Conservation (phyloP, 2,113 vertebrate genomes). For the Lasiurus borealis region DNA sequence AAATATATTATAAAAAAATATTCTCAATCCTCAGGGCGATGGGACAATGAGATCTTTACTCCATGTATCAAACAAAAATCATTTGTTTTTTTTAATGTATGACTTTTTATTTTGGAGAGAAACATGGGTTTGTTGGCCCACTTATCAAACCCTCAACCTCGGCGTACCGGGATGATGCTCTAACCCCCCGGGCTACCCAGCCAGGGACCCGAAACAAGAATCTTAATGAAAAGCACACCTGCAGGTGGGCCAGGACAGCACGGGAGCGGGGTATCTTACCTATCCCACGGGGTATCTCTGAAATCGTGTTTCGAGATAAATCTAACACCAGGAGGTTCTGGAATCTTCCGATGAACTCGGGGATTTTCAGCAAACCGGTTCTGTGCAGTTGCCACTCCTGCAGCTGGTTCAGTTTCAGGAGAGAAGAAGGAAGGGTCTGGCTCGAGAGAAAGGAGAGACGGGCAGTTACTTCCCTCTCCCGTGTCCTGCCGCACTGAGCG, state of each 20-base stretch:
- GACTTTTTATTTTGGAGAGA: neutral
- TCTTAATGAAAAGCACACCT: neutral
- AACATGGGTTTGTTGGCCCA: neutral
- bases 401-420: slow-evolving; percentile 92
- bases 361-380: slow-evolving; percentile 92
- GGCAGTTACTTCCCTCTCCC: too few relatives aligned
- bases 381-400: slow-evolving; percentile 98
- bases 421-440: slow-evolving; percentile 92
- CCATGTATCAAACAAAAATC: neutral
- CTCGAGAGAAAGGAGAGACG: slow-evolving; percentile 36
- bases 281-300: slow-evolving; percentile 93
- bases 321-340: slow-evolving; percentile 93
- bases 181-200: neutral
- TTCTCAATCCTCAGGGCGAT: neutral
- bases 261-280: slow-evolving; percentile 87
- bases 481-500: neutral
- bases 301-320: slow-evolving; percentile 93
- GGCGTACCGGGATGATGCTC: neutral
- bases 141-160: neutral
- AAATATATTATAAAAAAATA: neutral
- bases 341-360: slow-evolving; percentile 93
- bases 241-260: neutral
- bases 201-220: neutral
- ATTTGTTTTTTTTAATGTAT: neutral
- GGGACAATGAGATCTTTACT: neutral